phyloP scores from a whole-genome alignment of 2,797 vertebrate species.

The Oreochromis grahami region DNA sequence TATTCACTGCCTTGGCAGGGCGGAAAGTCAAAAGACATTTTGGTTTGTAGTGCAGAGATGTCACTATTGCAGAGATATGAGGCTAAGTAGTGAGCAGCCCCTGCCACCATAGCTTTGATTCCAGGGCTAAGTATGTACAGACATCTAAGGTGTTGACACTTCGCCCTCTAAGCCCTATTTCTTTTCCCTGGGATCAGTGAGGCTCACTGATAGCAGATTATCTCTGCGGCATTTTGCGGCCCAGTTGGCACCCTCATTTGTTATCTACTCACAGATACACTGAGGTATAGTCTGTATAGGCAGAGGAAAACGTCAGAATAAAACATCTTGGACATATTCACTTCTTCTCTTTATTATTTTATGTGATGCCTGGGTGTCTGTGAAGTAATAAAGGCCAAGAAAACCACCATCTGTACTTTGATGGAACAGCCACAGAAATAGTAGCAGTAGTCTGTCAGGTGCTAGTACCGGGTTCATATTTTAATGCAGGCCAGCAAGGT shows the following conservation, averaged over 20 bases:
- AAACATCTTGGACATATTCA: slow-evolving; percentile 51
- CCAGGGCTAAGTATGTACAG: slow-evolving; percentile 70
- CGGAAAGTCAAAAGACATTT: slow-evolving; percentile 59
- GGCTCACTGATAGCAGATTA: slow-evolving; percentile 75
- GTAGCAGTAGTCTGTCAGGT: background rate
- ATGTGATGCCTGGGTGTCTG: slow-evolving; percentile 22
- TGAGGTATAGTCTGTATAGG: slow-evolving; percentile 55
- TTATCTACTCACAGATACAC: slow-evolving; percentile 68
- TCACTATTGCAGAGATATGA: slow-evolving; percentile 61
- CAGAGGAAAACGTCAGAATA: slow-evolving; percentile 62
- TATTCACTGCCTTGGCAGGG: slow-evolving; percentile 17
- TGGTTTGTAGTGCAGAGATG: slow-evolving; percentile 44
- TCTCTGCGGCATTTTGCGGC: slow-evolving; percentile 69
- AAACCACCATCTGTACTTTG: background rate
- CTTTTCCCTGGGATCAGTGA: slow-evolving; percentile 67
- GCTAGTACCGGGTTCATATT: background rate
- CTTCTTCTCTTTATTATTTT: slow-evolving; percentile 38
- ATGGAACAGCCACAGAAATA: background rate
- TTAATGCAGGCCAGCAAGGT: background rate
- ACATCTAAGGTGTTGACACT: slow-evolving; percentile 75
- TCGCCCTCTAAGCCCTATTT: slow-evolving; percentile 68
- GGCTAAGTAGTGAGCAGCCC: slow-evolving; percentile 57
- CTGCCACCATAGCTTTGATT: slow-evolving; percentile 70
- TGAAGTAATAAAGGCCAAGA: slow-evolving; percentile 23
- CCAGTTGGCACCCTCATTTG: slow-evolving; percentile 73